Evolutionary conservation across 2,113 vertebrate species (phyloP).

Genomic region (Corydoras sp.): DNA sequence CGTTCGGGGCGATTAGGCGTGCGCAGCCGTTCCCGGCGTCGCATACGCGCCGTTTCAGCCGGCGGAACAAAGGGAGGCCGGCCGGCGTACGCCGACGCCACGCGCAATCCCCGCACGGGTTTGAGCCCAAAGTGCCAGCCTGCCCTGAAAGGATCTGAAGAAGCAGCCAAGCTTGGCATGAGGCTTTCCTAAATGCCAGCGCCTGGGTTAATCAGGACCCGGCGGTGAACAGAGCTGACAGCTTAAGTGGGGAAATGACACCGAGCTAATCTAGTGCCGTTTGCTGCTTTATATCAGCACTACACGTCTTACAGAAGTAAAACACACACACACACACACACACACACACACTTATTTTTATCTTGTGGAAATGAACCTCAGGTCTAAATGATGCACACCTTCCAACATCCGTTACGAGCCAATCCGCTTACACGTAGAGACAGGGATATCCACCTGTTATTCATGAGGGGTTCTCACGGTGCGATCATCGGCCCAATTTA

Average conservation of each 20-base stretch:
- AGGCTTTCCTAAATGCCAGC: constrained; percentile 37
- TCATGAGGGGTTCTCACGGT: no score
- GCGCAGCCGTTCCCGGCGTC: constrained; percentile 5
- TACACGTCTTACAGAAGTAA: constrained; percentile 17
- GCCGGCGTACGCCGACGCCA: constrained; percentile 22
- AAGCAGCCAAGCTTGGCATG: constrained; percentile 40
- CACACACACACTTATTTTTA: no score
- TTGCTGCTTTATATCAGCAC: constrained; percentile 12
- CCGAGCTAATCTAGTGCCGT: constrained; percentile 24
- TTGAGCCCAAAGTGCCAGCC: neutral
- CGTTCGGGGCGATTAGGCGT: constrained; percentile 19
- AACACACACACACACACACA: neutral
- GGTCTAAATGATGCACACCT: neutral
- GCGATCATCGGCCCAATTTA: no score
- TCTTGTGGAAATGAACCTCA: neutral
- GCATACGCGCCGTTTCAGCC: constrained; percentile 24
- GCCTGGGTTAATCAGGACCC: constrained; percentile 42
- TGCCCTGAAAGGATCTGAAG: constrained; percentile 33
- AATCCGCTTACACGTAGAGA: no score
- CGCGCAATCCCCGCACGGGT: constrained; percentile 19
- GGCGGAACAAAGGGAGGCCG: constrained; percentile 16
- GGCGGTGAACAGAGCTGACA: constrained; percentile 33
- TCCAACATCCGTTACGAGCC: no score
- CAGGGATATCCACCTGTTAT: no score
- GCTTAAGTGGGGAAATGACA: constrained; percentile 40